Evolutionary conservation across 2,888 invertebrate species (phyloP), one percentile per base, ranked within the genome.

Genomic region (Agrotis exclamationis): DNA sequence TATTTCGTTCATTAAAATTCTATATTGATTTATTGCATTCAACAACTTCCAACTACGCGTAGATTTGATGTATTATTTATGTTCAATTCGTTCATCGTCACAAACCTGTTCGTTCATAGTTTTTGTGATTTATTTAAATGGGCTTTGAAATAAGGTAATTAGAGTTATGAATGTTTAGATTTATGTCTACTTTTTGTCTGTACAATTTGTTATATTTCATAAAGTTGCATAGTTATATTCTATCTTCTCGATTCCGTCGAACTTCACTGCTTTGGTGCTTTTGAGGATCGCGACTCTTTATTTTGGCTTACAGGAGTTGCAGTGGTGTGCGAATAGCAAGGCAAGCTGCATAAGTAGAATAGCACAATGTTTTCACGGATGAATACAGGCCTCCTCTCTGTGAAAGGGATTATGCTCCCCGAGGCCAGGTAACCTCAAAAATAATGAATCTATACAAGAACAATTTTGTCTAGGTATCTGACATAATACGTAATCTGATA

Each of bases 11-110:
- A 78, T 76, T 81, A 76, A 69, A 76, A 76, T 76, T 65, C 65
- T 59, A 59, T 51, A 70, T 81, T 76, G 82, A 78, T 78, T 69
- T 48, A 69, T 65, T 47, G 64, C 64, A 69, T 50, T 81, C 82
- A 78, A 58, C 69, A 63, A 54, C 28, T 74, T 48, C 45, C 72
- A 57, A 39, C 58, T 63, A 63, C 45, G 50, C 24, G 7, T 64
- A 51, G 47, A 47, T 11, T 69, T 76, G 81, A 65, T 76, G 69
- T 63, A 60, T 75, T 77, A 76, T 68, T 80, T 63, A 75, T 51
- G 54, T 60, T 62, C 11, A 7, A 56, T 51, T 44, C 53, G 62
- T 54, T 63, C 33, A n/a, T n/a, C n/a, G n/a, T 22, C 1, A 50
- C 18, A 58, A 75, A 76, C 76, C 63, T 16, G 80, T 66, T 66